These are phyloP conservation scores for Pitangus sulphuratus DNA, from an alignment of 2,797 vertebrate species.

Conservation along the genomic window DNA sequence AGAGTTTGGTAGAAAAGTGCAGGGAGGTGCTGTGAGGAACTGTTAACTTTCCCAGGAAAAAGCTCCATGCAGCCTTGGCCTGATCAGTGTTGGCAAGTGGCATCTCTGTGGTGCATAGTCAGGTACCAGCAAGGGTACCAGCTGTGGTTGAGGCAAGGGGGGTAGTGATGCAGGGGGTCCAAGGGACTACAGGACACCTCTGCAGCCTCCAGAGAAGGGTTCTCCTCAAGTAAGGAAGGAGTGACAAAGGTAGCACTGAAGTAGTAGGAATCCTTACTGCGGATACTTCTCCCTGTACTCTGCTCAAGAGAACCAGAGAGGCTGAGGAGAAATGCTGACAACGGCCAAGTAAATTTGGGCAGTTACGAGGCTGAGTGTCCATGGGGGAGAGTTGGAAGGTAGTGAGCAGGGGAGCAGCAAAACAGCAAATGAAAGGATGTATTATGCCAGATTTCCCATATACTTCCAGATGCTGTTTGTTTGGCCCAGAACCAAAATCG, in stretches of 20 bases:
- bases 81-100: background rate
- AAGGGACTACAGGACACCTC: background rate
- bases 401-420: background rate
- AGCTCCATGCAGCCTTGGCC: background rate
- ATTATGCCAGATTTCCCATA: background rate
- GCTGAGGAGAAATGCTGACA: background rate
- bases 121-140: background rate
- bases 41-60: background rate
- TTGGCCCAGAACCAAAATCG: background rate
- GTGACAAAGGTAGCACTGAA: background rate
- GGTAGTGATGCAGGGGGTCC: background rate
- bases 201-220: background rate
- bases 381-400: background rate
- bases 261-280: background rate
- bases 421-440: accelerated
- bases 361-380: background rate
- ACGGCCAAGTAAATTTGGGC: background rate
- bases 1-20: background rate
- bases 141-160: background rate
- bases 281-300: background rate
- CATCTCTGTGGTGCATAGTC: accelerated
- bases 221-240: background rate
- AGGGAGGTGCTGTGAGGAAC: background rate
- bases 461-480: background rate
- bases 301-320: background rate